These are phyloP conservation scores for Sarcophaga variegata DNA, from an alignment of 2,888 invertebrate genomes.

Conservation along the genomic window DNA sequence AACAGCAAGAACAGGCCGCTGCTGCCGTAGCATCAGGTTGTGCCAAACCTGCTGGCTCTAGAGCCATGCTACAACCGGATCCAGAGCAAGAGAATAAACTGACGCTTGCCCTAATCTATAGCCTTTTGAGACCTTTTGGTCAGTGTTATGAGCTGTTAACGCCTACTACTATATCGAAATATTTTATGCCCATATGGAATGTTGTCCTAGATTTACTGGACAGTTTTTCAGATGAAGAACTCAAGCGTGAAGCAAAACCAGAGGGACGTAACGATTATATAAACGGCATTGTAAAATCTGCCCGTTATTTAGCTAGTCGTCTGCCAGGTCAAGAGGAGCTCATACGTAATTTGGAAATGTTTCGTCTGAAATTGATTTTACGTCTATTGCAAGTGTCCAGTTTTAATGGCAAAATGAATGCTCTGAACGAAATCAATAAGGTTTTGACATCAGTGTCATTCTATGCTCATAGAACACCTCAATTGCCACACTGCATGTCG, in stretches of 20 bases:
- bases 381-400: slow-evolving; percentile 96
- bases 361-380: slow-evolving; percentile 97
- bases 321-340: slow-evolving; percentile 91
- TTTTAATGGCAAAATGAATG: slow-evolving; percentile 99
- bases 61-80: slow-evolving; percentile 69
- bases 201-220: slow-evolving; percentile 94
- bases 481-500: slow-evolving; percentile 85
- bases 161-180: slow-evolving; percentile 93
- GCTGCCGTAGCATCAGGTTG: slow-evolving; percentile 58
- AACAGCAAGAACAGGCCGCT: slow-evolving; percentile 80
- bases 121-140: slow-evolving; percentile 94
- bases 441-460: slow-evolving; percentile 95
- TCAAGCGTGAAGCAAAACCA: slow-evolving; percentile 96
- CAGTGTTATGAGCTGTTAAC: slow-evolving; percentile 95
- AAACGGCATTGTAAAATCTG: slow-evolving; percentile 95
- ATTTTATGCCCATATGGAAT: slow-evolving; percentile 96
- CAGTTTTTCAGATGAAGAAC: slow-evolving; percentile 95
- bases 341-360: slow-evolving; percentile 91
- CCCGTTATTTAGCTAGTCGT: slow-evolving; percentile 93
- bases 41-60: slow-evolving; percentile 61
- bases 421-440: slow-evolving; percentile 98
- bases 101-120: slow-evolving; percentile 89
- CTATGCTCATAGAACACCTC: slow-evolving; percentile 89
- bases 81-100: slow-evolving; percentile 81
- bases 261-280: slow-evolving; percentile 98